Evolutionary conservation across 2,113 vertebrate genomes (phyloP), one percentile per base, ranked within the genome.

Genomic region (Phodopus roborovskii): DNA sequence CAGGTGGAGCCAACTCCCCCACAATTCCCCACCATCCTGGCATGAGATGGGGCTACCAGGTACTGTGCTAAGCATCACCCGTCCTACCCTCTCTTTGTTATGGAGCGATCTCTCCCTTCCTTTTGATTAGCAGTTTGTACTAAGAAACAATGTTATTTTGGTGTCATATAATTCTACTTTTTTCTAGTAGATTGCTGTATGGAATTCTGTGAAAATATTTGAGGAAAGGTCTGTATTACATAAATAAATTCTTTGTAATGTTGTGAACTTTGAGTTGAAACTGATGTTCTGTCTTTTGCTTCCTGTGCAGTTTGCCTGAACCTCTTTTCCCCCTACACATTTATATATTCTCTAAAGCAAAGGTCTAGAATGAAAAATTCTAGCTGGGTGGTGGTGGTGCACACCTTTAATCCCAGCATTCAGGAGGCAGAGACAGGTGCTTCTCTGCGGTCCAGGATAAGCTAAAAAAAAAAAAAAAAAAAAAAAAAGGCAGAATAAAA

Each of bases 401-500:
- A 56, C 53, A 13, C 12, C 53, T 56, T 56, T 56, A 56, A 13
- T 56, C 53, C 53, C 53, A 56, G 53, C 53, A 56, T 12, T 56
- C 12, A 12, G 53, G 53, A 56, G 53, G 12, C 53, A 56, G 53
- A 56, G 53, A 56, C 53, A 56, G 53, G 53, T 15, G 53, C 11
- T 15, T 56, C 53, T 56, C 53, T 13, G 53, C 13, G 53, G 13
- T 56, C 53, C 53, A 56, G 53, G 53, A 56, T 13, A 56, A 56
- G 13, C 53, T 13, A 56, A 12, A 56, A 56, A 56, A 10, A 56
- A 56, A 12, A 15, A 56, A 56, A 56, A 3, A 56, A 56, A 15
- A 12, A 56, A 50, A 98, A 98, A 79, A 97, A 98, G 98, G 53
- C 98, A 97, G 96, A 98, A 99, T 99, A 99, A 99, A 99, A 99